Evolutionary conservation across 2,888 invertebrate genomes (phyloP).

Genomic region (Galerucella pusilla): DNA sequence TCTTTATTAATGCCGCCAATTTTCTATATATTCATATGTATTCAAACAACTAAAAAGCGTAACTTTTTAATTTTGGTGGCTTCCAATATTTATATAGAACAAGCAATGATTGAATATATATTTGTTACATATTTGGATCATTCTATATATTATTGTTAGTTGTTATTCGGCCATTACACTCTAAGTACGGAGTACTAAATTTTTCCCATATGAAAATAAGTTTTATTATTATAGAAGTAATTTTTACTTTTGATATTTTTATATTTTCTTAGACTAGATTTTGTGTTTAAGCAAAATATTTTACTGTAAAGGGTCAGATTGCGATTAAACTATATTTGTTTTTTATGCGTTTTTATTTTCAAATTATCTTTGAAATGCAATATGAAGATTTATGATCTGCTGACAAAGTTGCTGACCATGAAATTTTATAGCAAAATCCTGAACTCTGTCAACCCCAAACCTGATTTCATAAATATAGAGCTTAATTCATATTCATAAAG

Average conservation of each 20-base stretch:
- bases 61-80: background rate
- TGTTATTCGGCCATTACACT: slow-evolving; percentile 4
- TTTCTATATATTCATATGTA: background rate
- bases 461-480: no score
- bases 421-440: no score
- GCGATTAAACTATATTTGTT: slow-evolving; percentile 17
- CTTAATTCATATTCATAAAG: no score
- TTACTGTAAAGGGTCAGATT: slow-evolving; percentile 13
- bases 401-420: no score
- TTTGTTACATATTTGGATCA: slow-evolving; percentile 5
- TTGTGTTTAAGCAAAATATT: slow-evolving; percentile 21
- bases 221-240: slow-evolving; percentile 13
- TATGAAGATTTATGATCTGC: no score
- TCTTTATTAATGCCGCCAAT: background rate
- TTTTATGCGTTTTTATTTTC: background rate
- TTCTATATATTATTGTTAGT: background rate
- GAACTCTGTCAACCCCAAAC: no score
- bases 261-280: slow-evolving; percentile 15
- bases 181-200: background rate
- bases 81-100: background rate
- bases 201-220: slow-evolving; percentile 3
- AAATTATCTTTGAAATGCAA: no score
- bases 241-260: slow-evolving; percentile 17
- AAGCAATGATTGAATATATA: background rate
- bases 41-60: background rate